Evolutionary conservation across 2,113 vertebrate species (phyloP), one percentile per base, ranked within the genome.

Genomic region (Mohoua ochrocephala): DNA sequence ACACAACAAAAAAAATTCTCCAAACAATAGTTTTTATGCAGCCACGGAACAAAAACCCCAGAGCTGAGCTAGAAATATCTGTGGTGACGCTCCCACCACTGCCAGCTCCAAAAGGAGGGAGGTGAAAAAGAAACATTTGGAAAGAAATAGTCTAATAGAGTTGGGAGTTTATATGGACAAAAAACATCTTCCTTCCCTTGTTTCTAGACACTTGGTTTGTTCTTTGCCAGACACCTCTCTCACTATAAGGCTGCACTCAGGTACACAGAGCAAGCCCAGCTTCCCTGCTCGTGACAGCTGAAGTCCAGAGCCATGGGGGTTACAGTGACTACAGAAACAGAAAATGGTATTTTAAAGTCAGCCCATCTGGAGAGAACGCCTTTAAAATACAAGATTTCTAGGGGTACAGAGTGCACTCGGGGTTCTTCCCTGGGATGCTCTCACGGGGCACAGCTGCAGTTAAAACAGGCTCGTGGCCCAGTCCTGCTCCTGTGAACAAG

Each of bases 141-240:
- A 31, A 65, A 57, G 26, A 52, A 76, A 68, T 5, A 37, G 30
- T 37, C 27, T 63, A 33, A 79, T 11, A 47, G 1, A 22, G 56
- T 4, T 87, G 27, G 1, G 1, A 78, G 21, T 88, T 90, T 41
- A 63, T 54, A 67, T 16, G 11, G 33, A 33, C 41, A 90, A 82
- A 84, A 56, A 0, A 0, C 2, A 26, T 7, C 26, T 26, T 64
- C n/a, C 50, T 60, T 52, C 22, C 4, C 18, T 63, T 35, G 7
- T 15, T 82, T 50, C 24, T 39, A 53, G 15, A 21, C 1, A 1
- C 30, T 37, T 19, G n/a, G 35, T 70, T 33, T 84, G 30, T 5
- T 54, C 70, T 41, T 35, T 71, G 28, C 44, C n/a, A 42, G 61
- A 28, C 63, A 42, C 18, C 6, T 14, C 71, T 37, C 45, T 23